Evolutionary conservation across 2,797 vertebrate species (phyloP).

Genomic region (Chrysocyon brachyurus): DNA sequence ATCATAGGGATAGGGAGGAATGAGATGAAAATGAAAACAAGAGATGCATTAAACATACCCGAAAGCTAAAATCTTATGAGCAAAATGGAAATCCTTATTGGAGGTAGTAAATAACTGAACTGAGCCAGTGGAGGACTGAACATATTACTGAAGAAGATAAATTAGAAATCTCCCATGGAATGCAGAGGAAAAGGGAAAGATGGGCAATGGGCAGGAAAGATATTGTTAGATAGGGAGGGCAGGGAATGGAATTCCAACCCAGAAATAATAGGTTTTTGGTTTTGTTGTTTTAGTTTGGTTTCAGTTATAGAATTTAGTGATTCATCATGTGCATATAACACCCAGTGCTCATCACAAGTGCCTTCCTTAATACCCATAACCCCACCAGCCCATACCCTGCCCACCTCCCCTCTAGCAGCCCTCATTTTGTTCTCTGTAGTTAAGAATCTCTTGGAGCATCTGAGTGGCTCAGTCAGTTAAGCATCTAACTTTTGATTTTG

Average conservation of each 20-base stretch:
- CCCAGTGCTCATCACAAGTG: not conserved
- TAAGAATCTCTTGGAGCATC: not conserved
- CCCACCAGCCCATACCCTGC: not conserved
- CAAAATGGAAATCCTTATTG: constrained; percentile 51
- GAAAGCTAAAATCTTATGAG: not conserved
- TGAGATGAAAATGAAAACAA: not conserved
- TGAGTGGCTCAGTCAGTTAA: not conserved
- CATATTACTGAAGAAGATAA: not conserved
- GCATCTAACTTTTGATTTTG: not conserved
- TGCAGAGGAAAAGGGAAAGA: not conserved
- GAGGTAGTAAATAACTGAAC: constrained; percentile 35
- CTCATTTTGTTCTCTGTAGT: not conserved
- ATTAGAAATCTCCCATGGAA: constrained; percentile 25
- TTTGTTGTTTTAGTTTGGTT: not conserved
- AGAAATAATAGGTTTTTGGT: not conserved
- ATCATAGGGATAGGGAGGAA: not conserved
- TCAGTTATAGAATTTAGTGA: not conserved
- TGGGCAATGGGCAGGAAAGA: not conserved
- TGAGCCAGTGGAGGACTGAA: not conserved
- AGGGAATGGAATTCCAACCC: not conserved
- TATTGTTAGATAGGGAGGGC: not conserved
- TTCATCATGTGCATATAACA: not conserved
- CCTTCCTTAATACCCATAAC: not conserved
- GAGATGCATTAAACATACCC: not conserved
- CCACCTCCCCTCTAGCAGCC: not conserved